These are phyloP conservation scores for Sinohyriopsis cumingii DNA, from an alignment of 2,888 invertebrate genomes.

Conservation along the genomic window DNA sequence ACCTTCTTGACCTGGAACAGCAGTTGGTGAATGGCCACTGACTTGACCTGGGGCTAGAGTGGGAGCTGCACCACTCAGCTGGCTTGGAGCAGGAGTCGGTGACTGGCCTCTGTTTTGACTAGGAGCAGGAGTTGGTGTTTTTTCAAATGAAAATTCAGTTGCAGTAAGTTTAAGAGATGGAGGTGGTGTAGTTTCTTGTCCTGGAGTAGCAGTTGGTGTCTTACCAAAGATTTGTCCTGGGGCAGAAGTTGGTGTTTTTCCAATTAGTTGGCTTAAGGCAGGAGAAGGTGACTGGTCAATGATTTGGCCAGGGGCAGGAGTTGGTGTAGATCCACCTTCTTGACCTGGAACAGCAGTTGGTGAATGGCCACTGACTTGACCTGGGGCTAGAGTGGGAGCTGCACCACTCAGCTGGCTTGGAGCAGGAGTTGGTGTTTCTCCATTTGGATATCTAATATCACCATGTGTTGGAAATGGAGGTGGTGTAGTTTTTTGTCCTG, in stretches of 20 bases:
- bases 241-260: conserved; percentile 19
- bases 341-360: conserved; percentile 28
- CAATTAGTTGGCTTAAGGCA: conserved; percentile 1
- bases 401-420: background rate
- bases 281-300: conserved; percentile 3
- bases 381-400: conserved; percentile 18
- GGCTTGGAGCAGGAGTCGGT: too few relatives aligned
- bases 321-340: background rate
- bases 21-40: conserved; percentile 21
- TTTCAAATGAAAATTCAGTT: conserved; percentile 15
- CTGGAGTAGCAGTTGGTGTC: conserved; percentile 23
- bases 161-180: background rate
- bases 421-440: background rate
- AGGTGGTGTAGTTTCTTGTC: background rate
- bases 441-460: too few relatives aligned
- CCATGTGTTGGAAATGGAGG: background rate
- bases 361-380: conserved; percentile 34
- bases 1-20: conserved; percentile 14
- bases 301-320: conserved; percentile 2
- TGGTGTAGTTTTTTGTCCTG: background rate
- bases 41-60: conserved; percentile 13
- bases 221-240: conserved; percentile 36
- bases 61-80: conserved; percentile 18
- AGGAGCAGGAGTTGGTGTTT: conserved; percentile 10
- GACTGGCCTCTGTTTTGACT: conserved; percentile 8